Percentiles rank a stretch among this genome's conserved stretches.
These are phyloP conservation scores for Bos taurus DNA, from an alignment of 2,113 vertebrate species.

Conservation along the genomic window ARS-UCD2.0 NC_037331.1:77094001-77094500, in stretches of 20 bases:
- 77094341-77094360: rapidly evolving
- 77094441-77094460: rapidly evolving
- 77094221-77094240: too few relatives aligned
- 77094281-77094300: too few relatives aligned
- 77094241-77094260: rapidly evolving
- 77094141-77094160: rapidly evolving
- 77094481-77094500: background rate
- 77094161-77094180: background rate
- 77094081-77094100: rapidly evolving
- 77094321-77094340: background rate
- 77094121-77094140: background rate
- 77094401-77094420: background rate
- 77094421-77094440: background rate
- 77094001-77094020: rapidly evolving
- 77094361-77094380: rapidly evolving
- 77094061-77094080: background rate
- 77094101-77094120: background rate
- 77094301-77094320: background rate
- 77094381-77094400: too few relatives aligned
- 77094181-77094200: background rate
- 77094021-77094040: background rate
- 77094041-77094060: background rate
- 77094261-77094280: background rate
- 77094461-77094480: background rate
- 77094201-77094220: background rate